phyloP scores from a whole-genome alignment of 2,113 vertebrate species.

The Cryptotis parvus region DNA sequence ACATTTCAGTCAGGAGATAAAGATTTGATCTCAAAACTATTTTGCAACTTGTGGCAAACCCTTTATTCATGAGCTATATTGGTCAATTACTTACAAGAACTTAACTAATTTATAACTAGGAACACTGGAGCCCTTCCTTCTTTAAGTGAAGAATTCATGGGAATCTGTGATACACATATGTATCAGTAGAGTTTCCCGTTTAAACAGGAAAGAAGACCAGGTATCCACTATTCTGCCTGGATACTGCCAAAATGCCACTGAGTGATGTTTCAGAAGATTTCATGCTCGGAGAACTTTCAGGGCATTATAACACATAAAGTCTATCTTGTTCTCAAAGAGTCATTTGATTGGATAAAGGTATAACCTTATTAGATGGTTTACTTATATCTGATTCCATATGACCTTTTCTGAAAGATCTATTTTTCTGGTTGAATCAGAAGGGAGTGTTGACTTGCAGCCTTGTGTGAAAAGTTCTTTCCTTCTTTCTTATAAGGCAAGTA shows the following conservation, averaged over 20 bases:
- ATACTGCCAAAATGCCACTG: neutral
- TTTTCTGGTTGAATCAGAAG: neutral
- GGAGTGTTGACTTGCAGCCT: neutral
- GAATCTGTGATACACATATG: neutral
- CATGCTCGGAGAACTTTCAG: neutral
- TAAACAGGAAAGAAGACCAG: neutral
- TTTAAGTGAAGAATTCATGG: neutral
- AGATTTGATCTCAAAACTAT: neutral
- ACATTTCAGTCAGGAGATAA: neutral
- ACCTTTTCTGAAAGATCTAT: neutral
- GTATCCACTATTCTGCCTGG: neutral
- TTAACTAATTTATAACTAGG: too few relatives aligned
- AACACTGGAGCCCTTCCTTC: neutral
- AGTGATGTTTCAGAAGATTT: neutral
- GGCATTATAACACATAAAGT: neutral
- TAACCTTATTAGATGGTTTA: neutral
- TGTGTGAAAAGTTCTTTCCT: neutral
- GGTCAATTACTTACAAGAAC: too few relatives aligned
- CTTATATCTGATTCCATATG: neutral
- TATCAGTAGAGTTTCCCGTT: conserved; percentile 3
- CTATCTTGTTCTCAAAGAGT: conserved; percentile 7
- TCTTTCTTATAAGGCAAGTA: neutral
- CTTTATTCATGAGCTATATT: neutral
- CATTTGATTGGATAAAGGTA: neutral
- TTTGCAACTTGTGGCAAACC: neutral